Evolutionary conservation across 2,797 vertebrate species (phyloP).

Genomic region (Falco peregrinus): DNA sequence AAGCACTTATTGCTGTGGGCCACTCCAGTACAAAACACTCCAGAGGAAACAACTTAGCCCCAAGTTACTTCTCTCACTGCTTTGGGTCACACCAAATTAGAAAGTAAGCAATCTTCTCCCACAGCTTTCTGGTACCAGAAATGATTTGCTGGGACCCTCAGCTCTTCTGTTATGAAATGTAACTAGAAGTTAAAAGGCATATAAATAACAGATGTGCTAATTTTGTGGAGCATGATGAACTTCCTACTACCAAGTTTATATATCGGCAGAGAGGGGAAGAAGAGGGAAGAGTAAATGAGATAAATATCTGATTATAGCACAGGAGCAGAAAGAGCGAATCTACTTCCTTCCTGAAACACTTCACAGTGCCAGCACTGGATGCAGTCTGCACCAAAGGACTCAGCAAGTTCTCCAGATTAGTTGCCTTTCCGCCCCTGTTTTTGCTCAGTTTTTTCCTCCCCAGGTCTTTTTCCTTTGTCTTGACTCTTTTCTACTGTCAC

Average conservation of each 20-base stretch:
- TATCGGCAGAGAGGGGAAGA: slow-evolving; percentile 13
- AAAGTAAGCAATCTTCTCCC: slow-evolving; percentile 69
- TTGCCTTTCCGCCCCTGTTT: background rate
- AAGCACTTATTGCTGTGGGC: slow-evolving; percentile 75
- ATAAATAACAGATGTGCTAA: slow-evolving; percentile 57
- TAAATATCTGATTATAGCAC: background rate
- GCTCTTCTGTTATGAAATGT: slow-evolving; percentile 49
- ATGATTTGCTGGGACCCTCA: slow-evolving; percentile 44
- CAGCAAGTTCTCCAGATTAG: background rate
- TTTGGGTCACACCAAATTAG: slow-evolving; percentile 71
- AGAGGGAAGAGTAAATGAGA: slow-evolving; percentile 26
- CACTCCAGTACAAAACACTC: slow-evolving; percentile 65
- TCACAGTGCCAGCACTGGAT: background rate
- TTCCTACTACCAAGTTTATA: slow-evolving; percentile 9
- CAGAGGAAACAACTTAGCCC: slow-evolving; percentile 73
- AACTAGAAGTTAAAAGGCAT: slow-evolving; percentile 59
- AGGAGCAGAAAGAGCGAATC: background rate
- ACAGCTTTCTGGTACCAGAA: slow-evolving; percentile 54
- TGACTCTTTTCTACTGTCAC: background rate
- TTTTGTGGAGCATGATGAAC: slow-evolving; percentile 42
- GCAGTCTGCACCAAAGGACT: background rate
- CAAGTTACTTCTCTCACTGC: slow-evolving; percentile 72
- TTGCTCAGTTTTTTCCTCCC: background rate
- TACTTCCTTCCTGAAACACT: background rate
- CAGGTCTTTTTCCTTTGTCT: background rate